Base-by-base conservation (phyloP, 2,888 invertebrate species). In the Ceramica pisi region DNA sequence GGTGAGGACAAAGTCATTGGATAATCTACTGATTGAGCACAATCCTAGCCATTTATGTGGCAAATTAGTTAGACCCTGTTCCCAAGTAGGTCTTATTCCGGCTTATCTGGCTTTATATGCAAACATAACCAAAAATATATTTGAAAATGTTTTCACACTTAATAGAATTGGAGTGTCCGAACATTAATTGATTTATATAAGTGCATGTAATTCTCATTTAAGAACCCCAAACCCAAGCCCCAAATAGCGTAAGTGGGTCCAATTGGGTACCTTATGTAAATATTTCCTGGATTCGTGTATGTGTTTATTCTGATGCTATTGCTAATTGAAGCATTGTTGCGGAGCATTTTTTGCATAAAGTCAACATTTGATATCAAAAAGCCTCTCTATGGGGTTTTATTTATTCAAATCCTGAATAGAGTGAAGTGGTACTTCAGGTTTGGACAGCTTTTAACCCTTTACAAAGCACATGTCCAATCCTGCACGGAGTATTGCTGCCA, bases 1-100 rank as follows among this genome's bases (percentile, higher is more conserved):
- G 41, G 64, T 75, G 69, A 60, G 69, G 59, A 81, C 71, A 76
- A 59, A 67, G 35, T 75, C 75, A 59, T 75, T 65, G 60, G 67
- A 68, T 74, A 71, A 81, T 83, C 62, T 75, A 70, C 81, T 68
- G 69, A 78, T 74, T 67, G 66, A 63, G 76, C 78, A 38, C 44
- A 71, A 82, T 69, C 77, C 72, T 71, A 69, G 67, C 67, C 64
- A 75, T 77, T 86, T 81, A 75, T 56, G 56, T 67, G 63, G 75
- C 60, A 80, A 81, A 84, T 82, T 82, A 81, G 61, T 66, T 41
- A 73, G 66, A 67, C 76, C 67, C 73, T 76, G 74, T 79, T 69
- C 73, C 65, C 70, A 78, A 80, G 72, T 63, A 69, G 77, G 69
- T 79, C 61, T 73, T 56, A 84, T 72, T 69, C 50, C 55, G 62